Percentiles rank a stretch among this genome's conserved stretches.
These are phyloP conservation scores for Drosophila insularis DNA, from an alignment of 1,140 invertebrate genomes.

Conservation along the genomic window DNA sequence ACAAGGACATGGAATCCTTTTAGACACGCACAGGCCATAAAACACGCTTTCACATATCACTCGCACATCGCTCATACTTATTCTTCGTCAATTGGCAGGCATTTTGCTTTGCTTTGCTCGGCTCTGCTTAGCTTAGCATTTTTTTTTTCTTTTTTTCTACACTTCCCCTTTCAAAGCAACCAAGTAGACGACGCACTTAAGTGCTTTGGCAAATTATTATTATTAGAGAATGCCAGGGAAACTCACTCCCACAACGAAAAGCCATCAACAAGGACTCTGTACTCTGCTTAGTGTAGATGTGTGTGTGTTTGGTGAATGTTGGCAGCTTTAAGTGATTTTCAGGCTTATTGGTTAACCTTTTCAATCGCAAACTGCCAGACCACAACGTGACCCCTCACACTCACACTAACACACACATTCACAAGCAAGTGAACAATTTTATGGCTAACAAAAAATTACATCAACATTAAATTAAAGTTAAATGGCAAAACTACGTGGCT, in stretches of 20 bases:
- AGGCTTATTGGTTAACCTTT: constrained; percentile 56
- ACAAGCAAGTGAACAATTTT: constrained; percentile 57
- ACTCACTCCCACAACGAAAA: constrained; percentile 12
- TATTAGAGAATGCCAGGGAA: constrained; percentile 40
- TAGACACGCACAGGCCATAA: constrained; percentile 70
- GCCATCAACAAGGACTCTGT: not conserved
- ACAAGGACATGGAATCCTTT: constrained; percentile 18
- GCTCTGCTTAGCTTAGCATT: constrained; percentile 20
- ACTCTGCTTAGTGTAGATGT: too few species aligned
- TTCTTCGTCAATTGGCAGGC: constrained; percentile 67
- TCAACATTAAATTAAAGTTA: constrained; percentile 81
- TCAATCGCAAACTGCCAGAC: constrained; percentile 51
- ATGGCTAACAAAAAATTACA: constrained; percentile 76
- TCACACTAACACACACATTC: constrained; percentile 21
- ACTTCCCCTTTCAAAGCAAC: constrained; percentile 34
- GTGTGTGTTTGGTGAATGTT: constrained; percentile 39
- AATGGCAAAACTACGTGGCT: constrained; percentile 80
- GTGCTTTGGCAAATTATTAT: constrained; percentile 80
- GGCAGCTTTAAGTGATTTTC: constrained; percentile 76
- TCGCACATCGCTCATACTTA: constrained; percentile 72
- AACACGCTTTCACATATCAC: constrained; percentile 58
- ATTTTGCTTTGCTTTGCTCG: constrained; percentile 5
- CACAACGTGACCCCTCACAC: constrained; percentile 66
- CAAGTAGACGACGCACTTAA: constrained; percentile 72
- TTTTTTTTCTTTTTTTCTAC: not conserved